These are phyloP conservation scores for Tetranychus truncatus DNA, from an alignment of 2,888 invertebrate species.

Conservation along the genomic window DNA sequence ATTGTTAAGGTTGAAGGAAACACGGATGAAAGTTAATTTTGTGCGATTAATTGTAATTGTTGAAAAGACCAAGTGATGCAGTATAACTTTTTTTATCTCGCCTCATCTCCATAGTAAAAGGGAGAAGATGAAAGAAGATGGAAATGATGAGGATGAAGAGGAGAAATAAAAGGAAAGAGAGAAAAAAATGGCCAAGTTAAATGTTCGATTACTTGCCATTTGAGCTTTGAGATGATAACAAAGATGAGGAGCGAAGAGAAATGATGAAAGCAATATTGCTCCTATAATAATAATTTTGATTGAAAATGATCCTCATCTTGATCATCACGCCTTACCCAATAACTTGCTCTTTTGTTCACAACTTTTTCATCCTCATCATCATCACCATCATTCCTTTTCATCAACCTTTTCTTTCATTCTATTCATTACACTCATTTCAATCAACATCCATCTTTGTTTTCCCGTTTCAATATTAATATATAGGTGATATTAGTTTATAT, in stretches of 20 bases:
- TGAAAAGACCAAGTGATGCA: neutral
- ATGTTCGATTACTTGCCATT: neutral
- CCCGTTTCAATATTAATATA: neutral
- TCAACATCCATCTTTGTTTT: neutral
- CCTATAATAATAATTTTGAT: neutral
- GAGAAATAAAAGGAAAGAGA: neutral
- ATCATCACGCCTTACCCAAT: neutral
- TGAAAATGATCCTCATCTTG: neutral
- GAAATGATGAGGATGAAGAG: neutral
- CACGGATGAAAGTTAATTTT: neutral
- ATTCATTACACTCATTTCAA: neutral
- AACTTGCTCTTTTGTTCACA: neutral
- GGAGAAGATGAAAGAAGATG: neutral
- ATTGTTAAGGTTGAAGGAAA: neutral
- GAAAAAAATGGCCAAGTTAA: neutral
- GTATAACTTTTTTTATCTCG: neutral
- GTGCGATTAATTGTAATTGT: neutral
- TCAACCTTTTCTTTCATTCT: neutral
- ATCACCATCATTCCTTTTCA: neutral
- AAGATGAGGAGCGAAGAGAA: too few species aligned
- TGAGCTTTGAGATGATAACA: neutral
- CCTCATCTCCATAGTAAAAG: neutral
- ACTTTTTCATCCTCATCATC: neutral
- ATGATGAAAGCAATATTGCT: neutral
- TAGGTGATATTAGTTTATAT: too few species aligned